Evolutionary conservation across 2,113 vertebrate species (phyloP).

Genomic region (Centropus unirufus): DNA sequence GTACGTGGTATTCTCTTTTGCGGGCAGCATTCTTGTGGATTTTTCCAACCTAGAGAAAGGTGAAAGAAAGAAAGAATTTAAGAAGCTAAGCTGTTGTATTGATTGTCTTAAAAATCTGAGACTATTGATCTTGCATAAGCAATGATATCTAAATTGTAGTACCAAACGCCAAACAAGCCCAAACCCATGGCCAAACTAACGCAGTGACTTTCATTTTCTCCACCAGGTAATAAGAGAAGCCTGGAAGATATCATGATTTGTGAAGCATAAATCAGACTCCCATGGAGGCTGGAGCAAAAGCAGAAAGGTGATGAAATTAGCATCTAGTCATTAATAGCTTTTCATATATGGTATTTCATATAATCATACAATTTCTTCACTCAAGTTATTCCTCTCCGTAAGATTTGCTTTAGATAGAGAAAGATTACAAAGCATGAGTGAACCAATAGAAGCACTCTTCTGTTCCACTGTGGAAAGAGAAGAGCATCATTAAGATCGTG

Average conservation of each 20-base stretch:
- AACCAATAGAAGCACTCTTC: neutral
- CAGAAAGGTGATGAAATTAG: neutral
- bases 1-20: slow-evolving; percentile 81
- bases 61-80: neutral
- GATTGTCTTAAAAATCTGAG: neutral
- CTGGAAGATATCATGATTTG: neutral
- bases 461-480: neutral
- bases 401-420: neutral
- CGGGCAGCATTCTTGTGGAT: slow-evolving; percentile 79
- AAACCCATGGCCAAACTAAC: neutral
- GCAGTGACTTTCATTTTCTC: neutral
- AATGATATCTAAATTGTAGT: neutral
- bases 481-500: neutral
- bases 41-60: slow-evolving; percentile 79
- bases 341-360: neutral
- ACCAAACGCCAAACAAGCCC: neutral
- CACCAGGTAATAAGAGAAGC: neutral
- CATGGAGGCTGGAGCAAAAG: neutral
- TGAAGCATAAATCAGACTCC: neutral
- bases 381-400: neutral
- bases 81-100: neutral
- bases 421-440: neutral
- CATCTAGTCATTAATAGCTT: neutral
- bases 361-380: neutral
- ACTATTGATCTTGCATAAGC: neutral